Evolutionary conservation across 2,113 vertebrate species (phyloP).

Genomic region (Sceloporus undulatus): DNA sequence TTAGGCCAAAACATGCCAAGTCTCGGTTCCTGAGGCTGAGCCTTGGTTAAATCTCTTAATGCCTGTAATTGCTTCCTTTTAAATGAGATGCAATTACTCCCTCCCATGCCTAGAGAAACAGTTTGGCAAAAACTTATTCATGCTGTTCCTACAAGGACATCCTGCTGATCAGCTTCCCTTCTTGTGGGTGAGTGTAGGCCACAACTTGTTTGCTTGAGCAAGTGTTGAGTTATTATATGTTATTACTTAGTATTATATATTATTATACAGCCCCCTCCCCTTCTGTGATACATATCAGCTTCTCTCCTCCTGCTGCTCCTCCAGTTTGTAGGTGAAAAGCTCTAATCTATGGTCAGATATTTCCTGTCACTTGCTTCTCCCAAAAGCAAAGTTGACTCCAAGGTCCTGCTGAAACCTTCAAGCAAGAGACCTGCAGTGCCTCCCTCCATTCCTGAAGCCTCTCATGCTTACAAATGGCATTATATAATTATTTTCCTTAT

Average conservation of each 20-base stretch:
- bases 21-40: background rate
- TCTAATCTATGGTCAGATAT: background rate
- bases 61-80: constrained; percentile 9
- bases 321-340: background rate
- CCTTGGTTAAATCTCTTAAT: background rate
- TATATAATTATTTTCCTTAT: background rate
- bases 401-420: background rate
- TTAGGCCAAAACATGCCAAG: background rate
- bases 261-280: background rate
- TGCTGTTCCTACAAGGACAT: constrained; percentile 59
- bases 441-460: background rate
- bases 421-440: background rate
- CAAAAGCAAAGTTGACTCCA: background rate
- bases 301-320: background rate
- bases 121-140: constrained; percentile 58
- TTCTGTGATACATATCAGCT: background rate
- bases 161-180: constrained; percentile 26
- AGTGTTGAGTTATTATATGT: background rate
- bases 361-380: background rate
- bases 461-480: background rate
- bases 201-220: background rate
- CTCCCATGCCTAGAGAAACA: constrained; percentile 60
- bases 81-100: constrained; percentile 28
- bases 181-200: background rate
- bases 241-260: background rate